phyloP scores from a whole-genome alignment of 1,140 invertebrate genomes.

The Camponotus vicinus region DNA sequence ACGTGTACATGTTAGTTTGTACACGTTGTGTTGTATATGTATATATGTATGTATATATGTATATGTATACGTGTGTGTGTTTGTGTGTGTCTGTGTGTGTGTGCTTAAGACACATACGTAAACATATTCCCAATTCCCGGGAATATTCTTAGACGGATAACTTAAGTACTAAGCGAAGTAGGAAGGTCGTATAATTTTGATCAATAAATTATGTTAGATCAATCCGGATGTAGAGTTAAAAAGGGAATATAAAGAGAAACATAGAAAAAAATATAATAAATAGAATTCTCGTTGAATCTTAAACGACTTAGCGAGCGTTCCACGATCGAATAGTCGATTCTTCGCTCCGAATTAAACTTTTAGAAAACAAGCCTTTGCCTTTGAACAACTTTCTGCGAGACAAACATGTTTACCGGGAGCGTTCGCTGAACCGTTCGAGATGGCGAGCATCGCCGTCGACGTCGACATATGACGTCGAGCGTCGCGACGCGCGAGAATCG shows the following conservation, averaged over 20 bases:
- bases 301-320: constrained; percentile 24
- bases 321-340: neutral
- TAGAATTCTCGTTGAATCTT: constrained; percentile 55
- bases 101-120: constrained; percentile 79
- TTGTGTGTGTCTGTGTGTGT: constrained; percentile 48
- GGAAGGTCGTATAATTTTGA: constrained; percentile 63
- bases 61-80: constrained; percentile 1
- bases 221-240: constrained; percentile 60
- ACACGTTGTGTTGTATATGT: neutral
- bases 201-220: constrained; percentile 73
- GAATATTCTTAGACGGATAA: constrained; percentile 70
- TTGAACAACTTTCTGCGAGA: neutral
- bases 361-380: neutral
- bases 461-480: constrained; percentile 47
- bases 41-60: neutral
- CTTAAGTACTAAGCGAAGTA: constrained; percentile 68
- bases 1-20: neutral
- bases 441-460: constrained; percentile 10
- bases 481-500: constrained; percentile 27
- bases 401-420: constrained; percentile 9
- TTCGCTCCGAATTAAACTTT: neutral
- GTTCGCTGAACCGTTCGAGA: constrained; percentile 35
- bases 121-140: constrained; percentile 74
- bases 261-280: constrained; percentile 60
- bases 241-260: constrained; percentile 1